Conservation (phyloP, 64 coral and sea anemone genomes). For the Montipora efflorescens region DNA sequence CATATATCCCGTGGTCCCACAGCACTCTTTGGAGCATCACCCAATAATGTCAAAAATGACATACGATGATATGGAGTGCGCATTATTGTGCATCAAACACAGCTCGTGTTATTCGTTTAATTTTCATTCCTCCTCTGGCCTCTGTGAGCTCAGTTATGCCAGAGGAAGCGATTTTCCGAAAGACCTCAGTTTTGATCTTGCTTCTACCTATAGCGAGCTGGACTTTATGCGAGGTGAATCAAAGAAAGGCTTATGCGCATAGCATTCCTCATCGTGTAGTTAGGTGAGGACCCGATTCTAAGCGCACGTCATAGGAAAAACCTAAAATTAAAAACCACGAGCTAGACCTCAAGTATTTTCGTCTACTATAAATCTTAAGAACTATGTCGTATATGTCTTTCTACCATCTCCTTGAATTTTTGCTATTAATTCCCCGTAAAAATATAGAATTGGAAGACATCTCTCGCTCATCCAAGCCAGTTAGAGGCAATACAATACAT, state of each 20-base stretch:
- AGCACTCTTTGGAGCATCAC: neutral
- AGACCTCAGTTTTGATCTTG: neutral
- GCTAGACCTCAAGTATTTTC: no score
- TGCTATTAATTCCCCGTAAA: no score
- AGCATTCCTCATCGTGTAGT: neutral
- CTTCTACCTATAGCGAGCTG: slow-evolving; percentile 18
- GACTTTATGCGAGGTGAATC: neutral
- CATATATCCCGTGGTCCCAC: neutral
- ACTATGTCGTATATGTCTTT: no score
- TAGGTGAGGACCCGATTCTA: no score
- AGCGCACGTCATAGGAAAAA: no score
- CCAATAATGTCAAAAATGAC: neutral
- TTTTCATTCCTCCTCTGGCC: neutral
- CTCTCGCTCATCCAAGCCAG: no score
- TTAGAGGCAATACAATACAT: no score
- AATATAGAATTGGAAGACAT: no score
- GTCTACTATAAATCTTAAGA: no score
- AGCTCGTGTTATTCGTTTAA: slow-evolving; percentile 43
- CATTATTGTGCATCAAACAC: slow-evolving; percentile 16
- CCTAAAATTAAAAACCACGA: no score
- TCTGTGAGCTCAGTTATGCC: slow-evolving; percentile 29
- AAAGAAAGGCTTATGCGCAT: neutral
- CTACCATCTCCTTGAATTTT: no score
- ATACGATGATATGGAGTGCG: slow-evolving; percentile 14
- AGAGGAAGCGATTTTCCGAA: neutral